phyloP scores from a whole-genome alignment of 2,888 invertebrate genomes.

The Mythimna ferrago region DNA sequence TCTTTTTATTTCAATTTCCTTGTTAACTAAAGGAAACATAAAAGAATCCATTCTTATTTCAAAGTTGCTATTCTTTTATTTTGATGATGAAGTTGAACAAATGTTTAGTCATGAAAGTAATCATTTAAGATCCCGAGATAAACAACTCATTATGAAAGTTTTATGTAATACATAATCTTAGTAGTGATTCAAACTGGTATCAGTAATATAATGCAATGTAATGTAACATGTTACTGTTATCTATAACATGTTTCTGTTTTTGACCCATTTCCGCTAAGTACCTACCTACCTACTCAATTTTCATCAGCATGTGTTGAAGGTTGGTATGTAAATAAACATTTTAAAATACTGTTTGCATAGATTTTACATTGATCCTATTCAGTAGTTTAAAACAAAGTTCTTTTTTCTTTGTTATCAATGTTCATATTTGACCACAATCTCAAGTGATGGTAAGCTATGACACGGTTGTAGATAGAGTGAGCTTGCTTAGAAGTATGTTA shows the following conservation, averaged over 20 bases:
- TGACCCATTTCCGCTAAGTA: conserved; percentile 18
- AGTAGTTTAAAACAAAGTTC: too few species aligned
- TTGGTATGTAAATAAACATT: neutral
- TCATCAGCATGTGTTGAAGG: conserved; percentile 3
- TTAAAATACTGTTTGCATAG: neutral
- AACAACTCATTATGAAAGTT: conserved; percentile 44
- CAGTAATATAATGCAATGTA: conserved; percentile 8
- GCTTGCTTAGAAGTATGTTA: too few species aligned
- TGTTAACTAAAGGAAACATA: conserved; percentile 21
- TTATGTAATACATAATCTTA: conserved; percentile 49
- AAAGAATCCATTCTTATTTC: conserved; percentile 29
- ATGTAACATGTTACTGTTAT: conserved; percentile 19
- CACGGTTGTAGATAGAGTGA: too few species aligned
- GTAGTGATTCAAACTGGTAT: conserved; percentile 27
- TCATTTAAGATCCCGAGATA: conserved; percentile 49
- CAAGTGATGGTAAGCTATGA: too few species aligned
- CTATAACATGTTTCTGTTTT: conserved; percentile 30
- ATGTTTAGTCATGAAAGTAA: conserved; percentile 46
- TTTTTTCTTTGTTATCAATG: too few species aligned
- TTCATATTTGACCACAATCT: too few species aligned
- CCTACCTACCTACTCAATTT: neutral
- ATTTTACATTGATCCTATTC: neutral
- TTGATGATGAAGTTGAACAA: conserved; percentile 33
- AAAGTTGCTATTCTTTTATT: conserved; percentile 27
- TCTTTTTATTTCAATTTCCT: conserved; percentile 36